Evolutionary conservation across 2,888 invertebrate species (phyloP).

Genomic region (Sinodicranocentrus sp.): DNA sequence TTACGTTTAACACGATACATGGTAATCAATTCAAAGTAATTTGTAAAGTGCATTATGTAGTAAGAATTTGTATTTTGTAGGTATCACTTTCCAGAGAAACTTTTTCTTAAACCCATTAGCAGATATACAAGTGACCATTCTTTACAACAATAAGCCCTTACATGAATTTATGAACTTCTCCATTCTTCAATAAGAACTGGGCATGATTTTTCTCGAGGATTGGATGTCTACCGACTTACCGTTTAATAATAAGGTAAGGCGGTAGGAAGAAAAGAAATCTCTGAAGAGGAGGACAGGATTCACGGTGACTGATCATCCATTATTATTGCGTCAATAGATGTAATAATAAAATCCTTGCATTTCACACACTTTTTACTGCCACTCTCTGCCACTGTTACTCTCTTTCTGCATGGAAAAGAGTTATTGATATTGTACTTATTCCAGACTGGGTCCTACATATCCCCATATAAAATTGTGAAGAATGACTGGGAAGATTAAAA

Average conservation of each 20-base stretch:
- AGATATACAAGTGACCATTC: slow-evolving; percentile 1
- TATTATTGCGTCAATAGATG: slow-evolving; percentile 34
- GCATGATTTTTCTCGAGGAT: background rate
- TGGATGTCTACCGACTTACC: background rate
- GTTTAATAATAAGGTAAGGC: background rate
- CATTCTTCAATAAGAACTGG: background rate
- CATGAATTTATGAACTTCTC: slow-evolving; percentile 15
- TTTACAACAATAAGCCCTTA: background rate
- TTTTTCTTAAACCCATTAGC: background rate
- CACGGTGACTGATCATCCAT: slow-evolving; percentile 58
- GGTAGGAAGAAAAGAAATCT: slow-evolving; percentile 6
- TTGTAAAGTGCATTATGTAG: too few species aligned
- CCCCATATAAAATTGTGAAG: background rate
- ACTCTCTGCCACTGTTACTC: background rate
- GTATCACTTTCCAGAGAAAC: background rate
- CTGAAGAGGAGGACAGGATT: slow-evolving; percentile 49
- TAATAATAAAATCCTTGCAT: slow-evolving; percentile 17
- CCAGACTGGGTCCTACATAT: too few species aligned
- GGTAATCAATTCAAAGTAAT: too few species aligned
- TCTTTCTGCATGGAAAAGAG: slow-evolving; percentile 9
- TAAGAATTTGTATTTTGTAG: too few species aligned
- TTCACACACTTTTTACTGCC: slow-evolving; percentile 18
- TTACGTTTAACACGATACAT: too few species aligned
- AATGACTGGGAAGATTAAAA: slow-evolving; percentile 25
- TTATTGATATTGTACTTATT: slow-evolving; percentile 25